These are phyloP conservation scores for Agrotis segetum DNA, from an alignment of 2,888 invertebrate species.

Conservation along the genomic window DNA sequence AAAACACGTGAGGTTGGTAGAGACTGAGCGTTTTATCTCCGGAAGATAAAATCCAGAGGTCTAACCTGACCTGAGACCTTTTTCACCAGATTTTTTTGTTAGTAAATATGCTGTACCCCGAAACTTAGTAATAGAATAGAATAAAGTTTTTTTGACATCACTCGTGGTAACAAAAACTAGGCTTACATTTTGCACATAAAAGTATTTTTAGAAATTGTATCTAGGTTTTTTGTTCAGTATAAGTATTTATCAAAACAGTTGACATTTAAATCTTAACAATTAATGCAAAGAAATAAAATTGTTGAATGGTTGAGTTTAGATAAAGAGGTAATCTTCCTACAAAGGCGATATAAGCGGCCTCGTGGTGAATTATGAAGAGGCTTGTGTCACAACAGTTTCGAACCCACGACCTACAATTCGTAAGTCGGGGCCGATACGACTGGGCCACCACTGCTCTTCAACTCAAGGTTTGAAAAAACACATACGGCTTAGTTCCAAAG, in stretches of 20 bases:
- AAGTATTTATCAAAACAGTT: too few relatives aligned
- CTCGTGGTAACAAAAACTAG: not conserved
- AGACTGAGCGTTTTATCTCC: slow-evolving; percentile 20
- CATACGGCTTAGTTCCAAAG: not conserved
- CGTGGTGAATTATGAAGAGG: too few relatives aligned
- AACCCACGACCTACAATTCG: too few relatives aligned
- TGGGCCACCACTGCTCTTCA: too few relatives aligned
- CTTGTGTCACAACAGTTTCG: too few relatives aligned
- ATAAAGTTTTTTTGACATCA: not conserved
- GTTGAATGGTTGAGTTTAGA: too few relatives aligned
- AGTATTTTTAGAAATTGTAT: not conserved
- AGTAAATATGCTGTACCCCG: not conserved
- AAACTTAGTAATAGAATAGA: slow-evolving; percentile 4
- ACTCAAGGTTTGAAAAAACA: not conserved
- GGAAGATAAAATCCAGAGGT: slow-evolving; percentile 23
- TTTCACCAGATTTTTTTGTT: not conserved
- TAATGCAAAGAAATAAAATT: too few relatives aligned
- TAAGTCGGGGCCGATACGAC: too few relatives aligned
- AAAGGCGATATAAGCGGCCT: too few relatives aligned
- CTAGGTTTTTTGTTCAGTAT: too few relatives aligned
- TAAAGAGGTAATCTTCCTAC: too few relatives aligned
- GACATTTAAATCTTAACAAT: too few relatives aligned
- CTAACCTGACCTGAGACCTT: not conserved
- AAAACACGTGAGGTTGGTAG: slow-evolving; percentile 1
- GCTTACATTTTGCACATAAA: not conserved